Evolutionary conservation across 1,140 invertebrate genomes (phyloP).

Genomic region (Heliconius eleuchia): DNA sequence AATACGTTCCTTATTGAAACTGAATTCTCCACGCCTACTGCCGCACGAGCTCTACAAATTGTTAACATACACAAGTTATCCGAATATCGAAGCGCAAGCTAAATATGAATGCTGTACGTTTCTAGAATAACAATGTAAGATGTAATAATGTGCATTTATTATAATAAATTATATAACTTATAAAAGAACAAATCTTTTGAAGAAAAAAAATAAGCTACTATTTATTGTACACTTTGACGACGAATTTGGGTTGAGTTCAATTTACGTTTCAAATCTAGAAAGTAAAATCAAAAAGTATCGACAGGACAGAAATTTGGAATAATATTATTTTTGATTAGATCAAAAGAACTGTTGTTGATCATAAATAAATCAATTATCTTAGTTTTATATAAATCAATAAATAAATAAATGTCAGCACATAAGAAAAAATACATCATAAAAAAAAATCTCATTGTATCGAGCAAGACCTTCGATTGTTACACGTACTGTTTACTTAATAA

Average conservation of each 20-base stretch:
- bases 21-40: neutral
- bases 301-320: no score
- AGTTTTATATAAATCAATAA: neutral
- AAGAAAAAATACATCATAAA: neutral
- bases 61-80: neutral
- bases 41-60: neutral
- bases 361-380: neutral
- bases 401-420: neutral
- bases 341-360: no score
- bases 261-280: no score
- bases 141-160: neutral
- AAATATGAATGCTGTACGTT: neutral
- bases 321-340: no score
- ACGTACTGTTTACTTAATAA: neutral
- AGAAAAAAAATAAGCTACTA: no score
- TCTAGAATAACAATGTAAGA: neutral
- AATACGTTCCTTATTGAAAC: slow-evolving; percentile 1
- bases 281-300: no score
- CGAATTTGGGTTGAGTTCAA: no score
- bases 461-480: neutral
- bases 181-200: no score
- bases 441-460: neutral
- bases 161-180: neutral
- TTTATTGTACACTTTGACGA: no score
- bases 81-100: neutral